phyloP scores from a whole-genome alignment of 2,113 vertebrate genomes.

The Anguilla japonica region DNA sequence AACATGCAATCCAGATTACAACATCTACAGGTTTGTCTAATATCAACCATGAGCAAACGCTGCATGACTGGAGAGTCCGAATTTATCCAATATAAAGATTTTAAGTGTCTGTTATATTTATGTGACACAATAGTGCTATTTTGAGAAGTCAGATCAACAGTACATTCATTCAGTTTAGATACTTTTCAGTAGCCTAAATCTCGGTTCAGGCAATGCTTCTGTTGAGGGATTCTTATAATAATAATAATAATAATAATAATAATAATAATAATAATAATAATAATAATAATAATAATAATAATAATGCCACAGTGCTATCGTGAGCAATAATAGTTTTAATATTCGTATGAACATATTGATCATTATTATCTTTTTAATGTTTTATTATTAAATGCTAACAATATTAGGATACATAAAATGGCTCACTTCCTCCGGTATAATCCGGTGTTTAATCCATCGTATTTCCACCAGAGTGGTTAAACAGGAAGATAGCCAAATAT shows the following conservation, averaged over 20 bases:
- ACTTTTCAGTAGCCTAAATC: too few species aligned
- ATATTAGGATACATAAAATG: conserved; percentile 28
- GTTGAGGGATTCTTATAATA: not conserved
- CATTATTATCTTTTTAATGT: not conserved
- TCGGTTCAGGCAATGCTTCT: too few species aligned
- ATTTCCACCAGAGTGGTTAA: conserved; percentile 48
- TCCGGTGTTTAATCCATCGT: conserved; percentile 57
- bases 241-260: not conserved
- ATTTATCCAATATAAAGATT: not conserved
- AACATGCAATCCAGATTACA: not conserved
- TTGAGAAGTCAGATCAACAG: not conserved
- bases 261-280: conserved; percentile 9
- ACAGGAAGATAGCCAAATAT: conserved; percentile 66
- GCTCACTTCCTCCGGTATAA: conserved; percentile 58
- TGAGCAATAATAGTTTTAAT: not conserved
- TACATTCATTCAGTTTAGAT: too few species aligned
- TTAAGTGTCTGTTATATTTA: not conserved
- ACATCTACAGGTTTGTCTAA: not conserved
- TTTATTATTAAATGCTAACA: conserved; percentile 11
- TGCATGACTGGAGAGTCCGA: not conserved
- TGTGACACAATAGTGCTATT: not conserved
- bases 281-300: conserved; percentile 29
- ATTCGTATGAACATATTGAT: not conserved
- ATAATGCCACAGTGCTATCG: not conserved
- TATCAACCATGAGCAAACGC: not conserved